A percentile compares a stretch with the other conserved stretches of the same genome.
These are phyloP conservation scores for Clarias gariepinus DNA, from an alignment of 2,113 vertebrate species.

Conservation along the genomic window DNA sequence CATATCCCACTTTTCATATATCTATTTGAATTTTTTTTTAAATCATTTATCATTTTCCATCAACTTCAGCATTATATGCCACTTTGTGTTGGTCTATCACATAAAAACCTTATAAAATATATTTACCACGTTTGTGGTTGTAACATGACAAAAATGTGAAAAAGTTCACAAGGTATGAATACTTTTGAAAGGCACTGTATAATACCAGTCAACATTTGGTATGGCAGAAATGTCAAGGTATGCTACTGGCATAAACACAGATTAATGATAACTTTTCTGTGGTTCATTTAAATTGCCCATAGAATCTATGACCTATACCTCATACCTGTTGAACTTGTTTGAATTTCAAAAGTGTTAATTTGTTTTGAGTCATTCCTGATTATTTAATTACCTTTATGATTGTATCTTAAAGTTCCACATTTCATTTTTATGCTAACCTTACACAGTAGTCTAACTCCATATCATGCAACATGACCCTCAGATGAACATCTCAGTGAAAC, in stretches of 20 bases:
- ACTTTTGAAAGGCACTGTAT: too few relatives aligned
- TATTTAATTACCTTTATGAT: not conserved
- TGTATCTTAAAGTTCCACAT: not conserved
- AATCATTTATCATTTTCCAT: too few relatives aligned
- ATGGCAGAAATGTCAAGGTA: not conserved
- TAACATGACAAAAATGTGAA: too few relatives aligned
- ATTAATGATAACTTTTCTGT: not conserved
- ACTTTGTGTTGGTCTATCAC: too few relatives aligned
- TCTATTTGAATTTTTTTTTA: too few relatives aligned
- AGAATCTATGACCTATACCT: not conserved
- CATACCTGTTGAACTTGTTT: not conserved
- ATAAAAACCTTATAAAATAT: too few relatives aligned
- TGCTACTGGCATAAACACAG: not conserved
- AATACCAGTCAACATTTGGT: not conserved
- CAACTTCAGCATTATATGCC: too few relatives aligned
- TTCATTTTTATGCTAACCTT: not conserved
- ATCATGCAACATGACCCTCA: not conserved
- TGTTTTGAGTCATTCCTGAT: not conserved
- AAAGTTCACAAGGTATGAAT: too few relatives aligned
- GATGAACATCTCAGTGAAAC: conserved; percentile 20
- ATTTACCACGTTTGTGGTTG: too few relatives aligned
- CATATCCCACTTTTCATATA: too few relatives aligned
- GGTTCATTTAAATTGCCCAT: too few relatives aligned
- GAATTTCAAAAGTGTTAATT: not conserved
- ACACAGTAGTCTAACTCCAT: not conserved